Evolutionary conservation across 2,888 invertebrate genomes (phyloP), one percentile per base, ranked within the genome.

Genomic region (Artemia sinica): DNA sequence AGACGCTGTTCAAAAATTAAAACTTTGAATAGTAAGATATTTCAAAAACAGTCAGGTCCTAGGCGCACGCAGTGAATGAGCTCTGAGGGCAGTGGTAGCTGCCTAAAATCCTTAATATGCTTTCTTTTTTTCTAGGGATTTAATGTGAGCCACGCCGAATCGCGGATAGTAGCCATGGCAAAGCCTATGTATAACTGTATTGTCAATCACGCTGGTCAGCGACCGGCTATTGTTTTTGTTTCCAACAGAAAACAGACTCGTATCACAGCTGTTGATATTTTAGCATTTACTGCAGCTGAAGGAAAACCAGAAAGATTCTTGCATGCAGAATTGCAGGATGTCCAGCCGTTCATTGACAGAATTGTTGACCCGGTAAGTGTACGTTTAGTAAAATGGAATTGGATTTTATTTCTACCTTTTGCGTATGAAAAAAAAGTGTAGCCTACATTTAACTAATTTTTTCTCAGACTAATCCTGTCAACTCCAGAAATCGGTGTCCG

Each of bases 151-250:
- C 98, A 99, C 81, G 96, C 95, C 76, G 91, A 91, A 0, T 92
- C 96, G 0, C 84, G 98, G 12, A 84, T 99, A 50, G 89, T 95
- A 0, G 92, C 97, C 0, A 98, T 99, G 98, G 89, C 91, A 0
- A 95, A 96, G 76, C 97, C 98, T 0, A 89, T 93, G 0, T 99
- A 96, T 81, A 93, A 94, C 79, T 86, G 92, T 0, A 88, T 97
- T 52, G 76, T 87, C 2, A 85, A 91, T 49, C 84, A 91, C 78
- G 89, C 91, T 70, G 87, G 89, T 0, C 83, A 84, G 74, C 87
- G 88, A 74, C 93, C 95, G 0, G 89, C 87, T 2, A 86, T 90
- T 10, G 86, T 95, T 28, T 94, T 94, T 78, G 94, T 94, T 1
- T 91, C 94, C 0, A 90, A 91, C 0, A 81, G 95, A 0, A 87